These are phyloP conservation scores for Xiphophorus birchmanni DNA, from an alignment of 2,797 vertebrate genomes.

Conservation along the genomic window DNA sequence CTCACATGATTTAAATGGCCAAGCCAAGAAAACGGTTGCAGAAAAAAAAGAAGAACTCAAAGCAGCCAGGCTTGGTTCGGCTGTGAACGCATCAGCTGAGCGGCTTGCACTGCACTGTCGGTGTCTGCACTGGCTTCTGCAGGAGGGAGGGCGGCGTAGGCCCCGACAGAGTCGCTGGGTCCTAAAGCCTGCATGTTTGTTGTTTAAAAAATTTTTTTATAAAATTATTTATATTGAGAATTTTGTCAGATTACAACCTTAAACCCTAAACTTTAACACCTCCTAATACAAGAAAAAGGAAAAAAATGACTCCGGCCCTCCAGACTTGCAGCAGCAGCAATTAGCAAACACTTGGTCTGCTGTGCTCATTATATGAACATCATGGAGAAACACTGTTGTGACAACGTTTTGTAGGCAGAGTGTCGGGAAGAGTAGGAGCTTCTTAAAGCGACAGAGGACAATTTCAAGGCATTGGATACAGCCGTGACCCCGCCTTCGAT, in stretches of 20 bases:
- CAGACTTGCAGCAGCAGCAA: background rate
- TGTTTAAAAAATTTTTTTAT: too few species aligned
- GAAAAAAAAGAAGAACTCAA: background rate
- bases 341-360: background rate
- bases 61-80: slow-evolving; percentile 41
- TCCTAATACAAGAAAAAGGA: too few species aligned
- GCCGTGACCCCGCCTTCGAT: background rate
- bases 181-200: slow-evolving; percentile 81
- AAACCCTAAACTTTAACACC: background rate
- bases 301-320: too few species aligned
- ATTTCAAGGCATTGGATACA: too few species aligned
- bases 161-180: slow-evolving; percentile 81
- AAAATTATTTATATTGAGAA: background rate
- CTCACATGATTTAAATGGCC: slow-evolving; percentile 25
- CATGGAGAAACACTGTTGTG: too few species aligned
- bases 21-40: background rate
- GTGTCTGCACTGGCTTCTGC: slow-evolving; percentile 84
- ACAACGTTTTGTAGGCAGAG: too few species aligned
- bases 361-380: too few species aligned
- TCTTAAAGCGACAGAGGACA: too few species aligned
- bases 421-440: too few species aligned
- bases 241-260: background rate
- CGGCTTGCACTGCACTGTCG: slow-evolving; percentile 89
- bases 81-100: slow-evolving; percentile 83
- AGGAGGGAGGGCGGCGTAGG: slow-evolving; percentile 72